Conservation (phyloP, 2,888 invertebrate species). For the Drosophila anceps region DNA sequence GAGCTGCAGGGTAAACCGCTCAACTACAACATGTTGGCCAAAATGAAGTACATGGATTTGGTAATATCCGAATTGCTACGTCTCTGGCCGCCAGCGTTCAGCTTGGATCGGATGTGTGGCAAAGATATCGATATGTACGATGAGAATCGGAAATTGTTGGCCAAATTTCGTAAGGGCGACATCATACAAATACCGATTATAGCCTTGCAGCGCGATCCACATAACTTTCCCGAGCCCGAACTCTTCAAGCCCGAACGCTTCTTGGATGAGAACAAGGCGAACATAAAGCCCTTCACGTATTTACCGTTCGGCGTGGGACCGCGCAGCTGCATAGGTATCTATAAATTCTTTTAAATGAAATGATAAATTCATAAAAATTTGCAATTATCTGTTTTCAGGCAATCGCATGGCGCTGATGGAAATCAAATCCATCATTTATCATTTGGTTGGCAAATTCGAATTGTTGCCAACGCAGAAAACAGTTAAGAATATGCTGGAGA, state of each 20-base stretch:
- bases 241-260: conserved; percentile 87
- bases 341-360: not conserved
- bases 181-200: conserved; percentile 82
- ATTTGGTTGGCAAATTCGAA: conserved; percentile 66
- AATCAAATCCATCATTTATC: conserved; percentile 72
- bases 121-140: conserved; percentile 85
- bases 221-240: conserved; percentile 83
- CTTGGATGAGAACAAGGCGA: conserved; percentile 70
- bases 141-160: conserved; percentile 49
- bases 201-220: conserved; percentile 85
- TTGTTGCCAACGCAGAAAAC: conserved; percentile 66
- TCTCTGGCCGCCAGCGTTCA: conserved; percentile 86
- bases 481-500: conserved; percentile 57
- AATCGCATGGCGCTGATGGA: conserved; percentile 79
- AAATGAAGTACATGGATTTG: conserved; percentile 87
- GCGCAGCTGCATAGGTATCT: conserved; percentile 83
- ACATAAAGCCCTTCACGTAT: conserved; percentile 54
- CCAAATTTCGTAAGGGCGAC: conserved; percentile 53
- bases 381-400: conserved; percentile 29
- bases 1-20: conserved; percentile 85
- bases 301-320: conserved; percentile 85
- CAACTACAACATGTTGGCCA: conserved; percentile 86
- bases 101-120: conserved; percentile 85
- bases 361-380: not conserved
- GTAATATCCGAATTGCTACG: conserved; percentile 86